Conservation (phyloP, 2,888 invertebrate genomes). For the Encarsia formosa region DNA sequence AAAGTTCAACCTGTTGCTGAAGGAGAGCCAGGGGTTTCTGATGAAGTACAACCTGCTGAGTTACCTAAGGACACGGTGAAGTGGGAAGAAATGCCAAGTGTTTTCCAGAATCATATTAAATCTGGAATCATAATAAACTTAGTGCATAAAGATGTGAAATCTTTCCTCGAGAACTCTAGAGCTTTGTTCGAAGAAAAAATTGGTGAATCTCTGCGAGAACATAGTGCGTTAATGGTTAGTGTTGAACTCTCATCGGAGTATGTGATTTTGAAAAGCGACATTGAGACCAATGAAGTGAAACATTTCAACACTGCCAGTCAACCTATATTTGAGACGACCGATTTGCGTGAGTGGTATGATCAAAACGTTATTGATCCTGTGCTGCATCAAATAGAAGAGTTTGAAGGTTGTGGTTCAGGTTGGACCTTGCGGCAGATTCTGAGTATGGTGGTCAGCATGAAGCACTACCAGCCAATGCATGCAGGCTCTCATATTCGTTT, state of each 20-base stretch:
- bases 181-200: too few relatives aligned
- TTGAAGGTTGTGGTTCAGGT: slow-evolving; percentile 32
- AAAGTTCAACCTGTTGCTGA: too few relatives aligned
- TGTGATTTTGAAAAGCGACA: background rate
- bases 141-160: too few relatives aligned
- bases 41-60: too few relatives aligned
- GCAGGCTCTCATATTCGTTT: slow-evolving; percentile 31
- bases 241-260: background rate
- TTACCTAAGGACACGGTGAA: too few relatives aligned
- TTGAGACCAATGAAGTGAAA: background rate
- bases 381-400: slow-evolving; percentile 30
- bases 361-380: slow-evolving; percentile 28
- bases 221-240: background rate
- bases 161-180: too few relatives aligned
- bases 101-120: too few relatives aligned
- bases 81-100: too few relatives aligned
- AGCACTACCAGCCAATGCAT: slow-evolving; percentile 30
- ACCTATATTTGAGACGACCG: background rate
- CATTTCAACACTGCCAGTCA: slow-evolving; percentile 1
- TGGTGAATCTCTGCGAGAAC: too few relatives aligned
- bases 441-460: slow-evolving; percentile 31
- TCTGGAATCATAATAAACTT: too few relatives aligned
- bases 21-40: too few relatives aligned
- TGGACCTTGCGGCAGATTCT: slow-evolving; percentile 29
- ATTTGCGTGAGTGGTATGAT: background rate